A percentile compares a stretch with the other conserved stretches of the same genome.
These are phyloP conservation scores for Saccostrea echinata DNA, from an alignment of 1,140 invertebrate genomes.

Conservation along the genomic window DNA sequence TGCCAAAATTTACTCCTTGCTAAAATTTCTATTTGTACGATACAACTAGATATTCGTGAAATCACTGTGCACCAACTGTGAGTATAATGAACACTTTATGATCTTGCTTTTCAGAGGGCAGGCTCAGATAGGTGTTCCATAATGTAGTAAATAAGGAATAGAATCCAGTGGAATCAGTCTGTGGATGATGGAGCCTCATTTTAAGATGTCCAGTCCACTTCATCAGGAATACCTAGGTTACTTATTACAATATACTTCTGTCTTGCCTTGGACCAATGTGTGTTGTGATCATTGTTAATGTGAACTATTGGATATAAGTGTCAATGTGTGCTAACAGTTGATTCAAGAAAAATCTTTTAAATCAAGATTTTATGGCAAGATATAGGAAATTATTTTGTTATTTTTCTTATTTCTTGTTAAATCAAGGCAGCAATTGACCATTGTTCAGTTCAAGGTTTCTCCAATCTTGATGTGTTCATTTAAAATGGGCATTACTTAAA, in stretches of 20 bases:
- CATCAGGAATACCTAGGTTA: background rate
- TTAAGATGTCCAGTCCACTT: background rate
- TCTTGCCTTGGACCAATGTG: background rate
- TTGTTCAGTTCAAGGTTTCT: background rate
- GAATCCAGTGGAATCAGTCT: no score
- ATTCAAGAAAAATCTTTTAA: background rate
- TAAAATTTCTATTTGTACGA: no score
- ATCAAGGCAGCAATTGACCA: background rate
- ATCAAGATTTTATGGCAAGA: background rate
- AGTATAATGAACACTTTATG: no score
- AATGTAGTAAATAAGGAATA: no score
- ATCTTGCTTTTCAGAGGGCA: background rate
- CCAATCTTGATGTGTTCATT: background rate
- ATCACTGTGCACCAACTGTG: no score
- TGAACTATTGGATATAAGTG: background rate
- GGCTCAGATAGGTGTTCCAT: background rate
- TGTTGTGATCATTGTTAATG: constrained; percentile 2
- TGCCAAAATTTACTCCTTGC: no score
- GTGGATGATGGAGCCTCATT: no score
- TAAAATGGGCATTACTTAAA: constrained; percentile 6
- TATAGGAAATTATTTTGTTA: background rate
- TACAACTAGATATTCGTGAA: no score
- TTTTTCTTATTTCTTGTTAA: background rate
- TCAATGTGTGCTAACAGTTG: background rate
- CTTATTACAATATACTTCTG: background rate